Base-by-base conservation (phyloP, 2,113 vertebrate species). In the Pelecanus crispus region DNA sequence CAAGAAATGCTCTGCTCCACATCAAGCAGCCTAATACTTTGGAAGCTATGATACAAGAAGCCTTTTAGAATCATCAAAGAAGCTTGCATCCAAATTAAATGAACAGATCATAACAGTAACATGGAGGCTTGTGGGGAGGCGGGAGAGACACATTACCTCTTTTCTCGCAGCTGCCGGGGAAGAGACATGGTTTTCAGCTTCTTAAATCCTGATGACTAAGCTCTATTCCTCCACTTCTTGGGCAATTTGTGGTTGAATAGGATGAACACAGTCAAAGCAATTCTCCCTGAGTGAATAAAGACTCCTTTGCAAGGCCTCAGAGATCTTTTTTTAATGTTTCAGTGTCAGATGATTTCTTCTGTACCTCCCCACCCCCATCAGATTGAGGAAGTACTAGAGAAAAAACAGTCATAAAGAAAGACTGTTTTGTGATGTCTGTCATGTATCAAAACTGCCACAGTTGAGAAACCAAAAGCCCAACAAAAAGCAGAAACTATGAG, bases 121-220 rank as follows among this genome's bases (percentile, higher is more conserved):
- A 36, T 3, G 34, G 59, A 93, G 50, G 34, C 18, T 63, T 63
- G 34, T 63, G 72, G 52, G 20, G 11, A 63, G 89, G 81, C 2
- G 21, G 65, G 9, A 65, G 22, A 91, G 24, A 87, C 61, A 47
- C 24, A 93, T 98, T 97, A 99, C 99, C 99, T 99, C 92, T 99
- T 98, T 2, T 98, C 98, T 62, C 99, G 98, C 62, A 99, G 97
- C 80, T 99, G 99, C 84, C 98, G 98, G 34, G 98, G 98, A 90
- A 97, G 94, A 62, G 99, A 98, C 99, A 99, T 99, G 36, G 34
- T 84, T 93, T 88, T 63, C 90, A 92, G 96, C 61, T n/a, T 44
- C 71, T 70, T n/a, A 68, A 75, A 80, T 44, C 86, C 70, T 77
- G 90, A 73, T 61, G 36, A 25, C 44, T 79, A 18, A 81, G 34